Evolutionary conservation across 2,113 vertebrate genomes (phyloP).

Genomic region (Bolborhynchus lineola): DNA sequence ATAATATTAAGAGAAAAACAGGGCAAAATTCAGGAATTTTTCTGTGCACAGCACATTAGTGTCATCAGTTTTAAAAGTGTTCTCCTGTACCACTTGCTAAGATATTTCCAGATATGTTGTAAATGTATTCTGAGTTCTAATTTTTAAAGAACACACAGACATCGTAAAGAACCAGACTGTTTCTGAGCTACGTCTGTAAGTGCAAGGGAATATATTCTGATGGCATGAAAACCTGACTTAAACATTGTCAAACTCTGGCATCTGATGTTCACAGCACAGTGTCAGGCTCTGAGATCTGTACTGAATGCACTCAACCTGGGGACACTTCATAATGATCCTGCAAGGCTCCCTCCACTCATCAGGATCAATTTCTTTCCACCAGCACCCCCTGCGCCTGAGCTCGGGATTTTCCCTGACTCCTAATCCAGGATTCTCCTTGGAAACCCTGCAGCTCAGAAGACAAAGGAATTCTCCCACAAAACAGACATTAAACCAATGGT

Average conservation of each 20-base stretch:
- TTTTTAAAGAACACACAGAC: not conserved
- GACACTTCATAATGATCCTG: not conserved
- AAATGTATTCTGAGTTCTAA: not conserved
- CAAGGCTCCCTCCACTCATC: rapidly evolving
- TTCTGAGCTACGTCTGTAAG: not conserved
- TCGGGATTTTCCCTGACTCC: not conserved
- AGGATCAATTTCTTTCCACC: not conserved
- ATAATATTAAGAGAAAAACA: not conserved
- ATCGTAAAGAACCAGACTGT: rapidly evolving
- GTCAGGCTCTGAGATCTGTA: not conserved
- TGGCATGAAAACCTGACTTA: not conserved
- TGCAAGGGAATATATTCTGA: not conserved
- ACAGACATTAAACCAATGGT: not conserved
- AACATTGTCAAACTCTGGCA: not conserved
- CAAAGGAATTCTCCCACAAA: not conserved
- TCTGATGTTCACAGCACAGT: not conserved
- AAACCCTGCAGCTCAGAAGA: not conserved
- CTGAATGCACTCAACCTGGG: not conserved
- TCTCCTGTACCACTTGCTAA: not conserved
- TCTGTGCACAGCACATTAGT: not conserved
- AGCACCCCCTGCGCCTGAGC: not conserved
- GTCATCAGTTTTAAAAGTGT: not conserved
- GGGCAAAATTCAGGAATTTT: not conserved
- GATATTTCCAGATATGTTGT: not conserved
- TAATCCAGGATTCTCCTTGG: not conserved